Percentiles rank a stretch among this genome's conserved stretches.
Conservation (phyloP, 1,140 invertebrate genomes). For the Microplitis mediator region DNA sequence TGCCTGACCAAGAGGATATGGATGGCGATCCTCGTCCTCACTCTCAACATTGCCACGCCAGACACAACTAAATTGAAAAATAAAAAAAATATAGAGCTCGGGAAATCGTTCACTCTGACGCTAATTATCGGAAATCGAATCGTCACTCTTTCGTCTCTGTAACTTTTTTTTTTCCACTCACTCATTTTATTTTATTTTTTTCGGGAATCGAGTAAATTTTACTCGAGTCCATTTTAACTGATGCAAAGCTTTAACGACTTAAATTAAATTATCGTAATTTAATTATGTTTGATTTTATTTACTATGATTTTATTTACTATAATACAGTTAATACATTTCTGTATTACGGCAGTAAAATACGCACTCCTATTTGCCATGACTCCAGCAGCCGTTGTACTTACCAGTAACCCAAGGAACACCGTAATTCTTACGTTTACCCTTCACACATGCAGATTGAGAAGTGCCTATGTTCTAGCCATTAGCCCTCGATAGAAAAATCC, state of each 20-base stretch:
- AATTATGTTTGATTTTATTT: neutral
- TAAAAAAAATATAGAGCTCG: neutral
- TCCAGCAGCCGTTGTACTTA: no score
- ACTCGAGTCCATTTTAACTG: neutral
- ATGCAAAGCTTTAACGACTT: no score
- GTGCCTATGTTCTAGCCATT: no score
- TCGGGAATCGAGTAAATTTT: neutral
- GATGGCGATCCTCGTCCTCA: neutral
- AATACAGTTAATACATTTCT: no score
- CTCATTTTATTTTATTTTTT: neutral
- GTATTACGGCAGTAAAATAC: no score
- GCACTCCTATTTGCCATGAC: no score
- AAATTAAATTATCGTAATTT: no score
- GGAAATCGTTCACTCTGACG: conserved; percentile 11
- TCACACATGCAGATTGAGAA: no score
- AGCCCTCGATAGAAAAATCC: no score
- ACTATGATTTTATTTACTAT: no score
- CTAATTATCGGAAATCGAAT: conserved; percentile 24
- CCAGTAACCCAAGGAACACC: no score
- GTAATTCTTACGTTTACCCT: no score
- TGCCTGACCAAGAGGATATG: conserved; percentile 4
- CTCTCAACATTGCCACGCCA: neutral
- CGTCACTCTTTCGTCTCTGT: neutral
- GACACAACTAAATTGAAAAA: conserved; percentile 1
- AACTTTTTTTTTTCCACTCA: neutral